phyloP scores from a whole-genome alignment of 1,140 invertebrate species.

The Caenorhabditis tropicalis region DNA sequence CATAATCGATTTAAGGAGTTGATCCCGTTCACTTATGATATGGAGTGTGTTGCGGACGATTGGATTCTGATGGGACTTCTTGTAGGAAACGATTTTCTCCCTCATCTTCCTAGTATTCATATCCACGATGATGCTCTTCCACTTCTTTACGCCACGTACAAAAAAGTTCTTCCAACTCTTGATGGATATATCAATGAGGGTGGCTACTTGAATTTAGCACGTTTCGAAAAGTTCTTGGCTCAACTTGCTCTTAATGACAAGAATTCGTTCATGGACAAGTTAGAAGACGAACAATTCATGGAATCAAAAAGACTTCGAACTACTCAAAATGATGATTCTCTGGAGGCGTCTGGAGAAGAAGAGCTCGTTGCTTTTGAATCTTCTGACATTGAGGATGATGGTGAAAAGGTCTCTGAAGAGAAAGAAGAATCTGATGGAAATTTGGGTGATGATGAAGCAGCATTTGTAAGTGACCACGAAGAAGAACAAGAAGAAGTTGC shows the following conservation, averaged over 20 bases:
- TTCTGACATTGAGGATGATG: slow-evolving; percentile 63
- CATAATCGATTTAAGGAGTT: slow-evolving; percentile 71
- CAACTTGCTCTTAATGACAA: slow-evolving; percentile 82
- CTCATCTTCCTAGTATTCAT: slow-evolving; percentile 93
- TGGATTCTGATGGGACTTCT: slow-evolving; percentile 99
- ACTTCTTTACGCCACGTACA: slow-evolving; percentile 86
- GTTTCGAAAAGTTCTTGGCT: slow-evolving; percentile 87
- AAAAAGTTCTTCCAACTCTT: slow-evolving; percentile 83
- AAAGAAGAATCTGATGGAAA: slow-evolving; percentile 69
- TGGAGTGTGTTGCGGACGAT: slow-evolving; percentile 85
- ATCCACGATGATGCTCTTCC: slow-evolving; percentile 88
- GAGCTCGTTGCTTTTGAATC: slow-evolving; percentile 54
- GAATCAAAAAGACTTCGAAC: slow-evolving; percentile 78
- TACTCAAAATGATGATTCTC: slow-evolving; percentile 50
- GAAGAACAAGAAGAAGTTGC: slow-evolving; percentile 52
- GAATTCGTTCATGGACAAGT: slow-evolving; percentile 84
- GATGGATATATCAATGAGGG: slow-evolving; percentile 91
- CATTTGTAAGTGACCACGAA: slow-evolving; percentile 39
- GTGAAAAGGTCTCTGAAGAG: slow-evolving; percentile 61
- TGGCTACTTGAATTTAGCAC: slow-evolving; percentile 82
- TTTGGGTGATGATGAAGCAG: slow-evolving; percentile 45
- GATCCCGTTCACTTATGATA: slow-evolving; percentile 80
- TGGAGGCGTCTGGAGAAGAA: background rate
- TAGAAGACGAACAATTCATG: slow-evolving; percentile 85
- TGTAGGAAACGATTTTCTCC: slow-evolving; percentile 95